These are phyloP conservation scores for Pollachius pollachius DNA, from an alignment of 2,113 vertebrate genomes.

Conservation along the genomic window DNA sequence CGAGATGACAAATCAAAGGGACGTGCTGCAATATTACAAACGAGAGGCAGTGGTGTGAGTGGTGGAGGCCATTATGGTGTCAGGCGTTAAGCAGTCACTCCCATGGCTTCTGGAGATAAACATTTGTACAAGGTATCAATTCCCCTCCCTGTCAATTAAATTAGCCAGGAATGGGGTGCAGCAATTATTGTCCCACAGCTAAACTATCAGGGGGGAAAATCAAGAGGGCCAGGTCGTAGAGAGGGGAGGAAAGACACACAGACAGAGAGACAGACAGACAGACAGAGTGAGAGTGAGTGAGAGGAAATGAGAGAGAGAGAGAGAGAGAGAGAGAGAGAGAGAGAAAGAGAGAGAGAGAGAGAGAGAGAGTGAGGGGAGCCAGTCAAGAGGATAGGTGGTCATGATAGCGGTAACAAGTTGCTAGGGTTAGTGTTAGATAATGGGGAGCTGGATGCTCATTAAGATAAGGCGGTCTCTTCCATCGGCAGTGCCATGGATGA, in stretches of 20 bases:
- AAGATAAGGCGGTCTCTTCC: conserved; percentile 63
- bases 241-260: no score
- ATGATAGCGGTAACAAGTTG: conserved; percentile 52
- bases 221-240: no score
- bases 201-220: no score
- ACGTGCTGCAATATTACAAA: no score
- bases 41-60: neutral
- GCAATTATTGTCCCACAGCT: conserved; percentile 76
- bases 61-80: neutral
- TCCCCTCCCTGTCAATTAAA: conserved; percentile 78
- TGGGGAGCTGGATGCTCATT: conserved; percentile 66
- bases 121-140: conserved; percentile 78
- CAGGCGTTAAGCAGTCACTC: conserved; percentile 44
- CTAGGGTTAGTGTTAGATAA: conserved; percentile 64
- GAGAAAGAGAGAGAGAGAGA: no score
- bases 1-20: no score
- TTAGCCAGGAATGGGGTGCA: conserved; percentile 73
- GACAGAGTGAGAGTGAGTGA: neutral
- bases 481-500: conserved; percentile 48
- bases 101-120: conserved; percentile 69
- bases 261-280: neutral
- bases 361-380: no score
- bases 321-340: no score
- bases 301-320: neutral
- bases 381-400: conserved; percentile 5